Evolutionary conservation across 2,888 invertebrate species (phyloP).

Genomic region (Himalopsyche tibetana): DNA sequence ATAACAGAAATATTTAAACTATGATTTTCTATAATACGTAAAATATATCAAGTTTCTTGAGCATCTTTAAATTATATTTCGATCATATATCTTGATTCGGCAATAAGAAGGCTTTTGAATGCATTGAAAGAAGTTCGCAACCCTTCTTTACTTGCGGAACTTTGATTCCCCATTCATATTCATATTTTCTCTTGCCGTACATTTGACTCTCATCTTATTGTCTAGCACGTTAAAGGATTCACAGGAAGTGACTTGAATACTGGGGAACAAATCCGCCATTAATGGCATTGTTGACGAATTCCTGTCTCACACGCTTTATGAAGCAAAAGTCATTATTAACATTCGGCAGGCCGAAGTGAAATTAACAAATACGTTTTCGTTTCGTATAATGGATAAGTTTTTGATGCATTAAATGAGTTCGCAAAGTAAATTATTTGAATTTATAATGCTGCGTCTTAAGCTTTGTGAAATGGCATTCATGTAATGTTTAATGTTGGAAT

Average conservation of each 20-base stretch:
- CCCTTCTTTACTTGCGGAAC: slow-evolving; percentile 49
- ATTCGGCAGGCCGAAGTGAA: slow-evolving; percentile 27
- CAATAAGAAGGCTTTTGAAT: slow-evolving; percentile 26
- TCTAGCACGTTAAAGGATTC: slow-evolving; percentile 58
- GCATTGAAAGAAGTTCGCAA: slow-evolving; percentile 46
- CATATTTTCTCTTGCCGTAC: slow-evolving; percentile 71
- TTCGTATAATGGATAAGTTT: background rate
- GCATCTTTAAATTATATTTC: background rate
- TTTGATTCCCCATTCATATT: slow-evolving; percentile 77
- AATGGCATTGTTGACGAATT: slow-evolving; percentile 60
- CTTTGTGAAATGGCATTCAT: slow-evolving; percentile 1
- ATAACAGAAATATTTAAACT: too few relatives aligned
- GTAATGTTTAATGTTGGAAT: background rate
- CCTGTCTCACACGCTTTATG: slow-evolving; percentile 51
- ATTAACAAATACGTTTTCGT: slow-evolving; percentile 41
- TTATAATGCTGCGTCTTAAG: background rate
- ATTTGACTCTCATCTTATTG: slow-evolving; percentile 55
- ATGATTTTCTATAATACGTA: too few relatives aligned
- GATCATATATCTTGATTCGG: background rate
- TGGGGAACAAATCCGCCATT: slow-evolving; percentile 56
- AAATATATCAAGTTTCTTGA: background rate
- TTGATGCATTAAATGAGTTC: background rate
- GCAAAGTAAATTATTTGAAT: background rate
- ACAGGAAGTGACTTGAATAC: slow-evolving; percentile 49
- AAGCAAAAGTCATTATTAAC: slow-evolving; percentile 48